Conservation (phyloP, 2,888 invertebrate species). For the Leptinotarsa tumamoca region DNA sequence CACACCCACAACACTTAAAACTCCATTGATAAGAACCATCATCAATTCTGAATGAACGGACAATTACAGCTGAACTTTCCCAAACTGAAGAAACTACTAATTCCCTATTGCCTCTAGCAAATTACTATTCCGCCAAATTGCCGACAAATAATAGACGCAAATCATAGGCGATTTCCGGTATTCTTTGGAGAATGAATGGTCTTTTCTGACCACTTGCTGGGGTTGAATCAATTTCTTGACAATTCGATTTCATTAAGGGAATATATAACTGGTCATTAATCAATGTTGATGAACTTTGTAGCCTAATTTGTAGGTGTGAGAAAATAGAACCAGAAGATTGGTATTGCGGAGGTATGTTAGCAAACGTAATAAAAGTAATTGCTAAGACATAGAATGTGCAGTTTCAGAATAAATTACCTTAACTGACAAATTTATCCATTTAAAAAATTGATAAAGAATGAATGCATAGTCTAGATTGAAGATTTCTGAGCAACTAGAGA, state of each 20-base stretch:
- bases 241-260: neutral
- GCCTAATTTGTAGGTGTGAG: too few relatives aligned
- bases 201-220: neutral
- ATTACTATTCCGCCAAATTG: conserved; percentile 37
- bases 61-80: conserved; percentile 42
- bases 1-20: conserved; percentile 52
- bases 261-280: neutral
- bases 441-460: too few relatives aligned
- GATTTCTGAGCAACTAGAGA: too few relatives aligned
- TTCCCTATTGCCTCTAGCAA: conserved; percentile 39
- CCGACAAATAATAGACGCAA: conserved; percentile 19
- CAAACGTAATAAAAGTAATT: too few relatives aligned
- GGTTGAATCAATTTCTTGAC: neutral
- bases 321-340: too few relatives aligned
- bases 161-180: conserved; percentile 12
- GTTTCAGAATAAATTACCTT: too few relatives aligned
- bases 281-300: neutral
- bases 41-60: conserved; percentile 48
- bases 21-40: conserved; percentile 50
- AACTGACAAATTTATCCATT: too few relatives aligned
- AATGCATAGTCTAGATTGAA: too few relatives aligned
- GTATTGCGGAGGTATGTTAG: too few relatives aligned
- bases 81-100: conserved; percentile 44
- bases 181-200: neutral
- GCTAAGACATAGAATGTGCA: too few relatives aligned